Evolutionary conservation across 1,140 invertebrate genomes (phyloP).

Genomic region (Drosophila sechellia): DNA sequence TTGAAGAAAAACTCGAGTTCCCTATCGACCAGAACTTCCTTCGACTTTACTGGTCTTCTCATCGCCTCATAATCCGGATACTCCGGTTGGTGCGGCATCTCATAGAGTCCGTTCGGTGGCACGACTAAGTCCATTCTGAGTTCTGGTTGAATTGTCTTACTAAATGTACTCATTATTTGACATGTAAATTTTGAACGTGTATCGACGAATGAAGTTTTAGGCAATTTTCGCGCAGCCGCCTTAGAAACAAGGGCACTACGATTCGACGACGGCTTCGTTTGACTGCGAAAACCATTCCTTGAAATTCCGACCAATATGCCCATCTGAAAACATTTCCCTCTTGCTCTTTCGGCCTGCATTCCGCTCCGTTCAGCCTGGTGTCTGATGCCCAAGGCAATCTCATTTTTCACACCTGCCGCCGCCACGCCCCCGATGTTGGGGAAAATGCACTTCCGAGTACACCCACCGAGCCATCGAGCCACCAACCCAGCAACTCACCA

Average conservation of each 20-base stretch:
- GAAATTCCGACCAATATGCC: not conserved
- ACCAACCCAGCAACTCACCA: not conserved
- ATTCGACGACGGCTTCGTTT: too few relatives aligned
- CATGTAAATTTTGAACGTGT: too few relatives aligned
- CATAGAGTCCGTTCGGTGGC: not conserved
- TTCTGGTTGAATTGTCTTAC: not conserved
- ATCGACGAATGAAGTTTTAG: not conserved
- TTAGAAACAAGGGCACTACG: not conserved
- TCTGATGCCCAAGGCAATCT: slow-evolving; percentile 5
- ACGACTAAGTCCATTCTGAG: not conserved
- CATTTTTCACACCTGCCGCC: slow-evolving; percentile 68
- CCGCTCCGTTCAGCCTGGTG: not conserved
- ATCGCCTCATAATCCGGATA: not conserved
- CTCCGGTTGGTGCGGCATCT: not conserved
- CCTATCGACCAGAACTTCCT: not conserved
- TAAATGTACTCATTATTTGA: too few relatives aligned
- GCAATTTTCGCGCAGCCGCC: not conserved
- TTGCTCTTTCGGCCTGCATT: not conserved
- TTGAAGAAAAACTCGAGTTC: not conserved
- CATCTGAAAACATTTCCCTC: slow-evolving; percentile 1
- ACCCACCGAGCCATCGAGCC: slow-evolving; percentile 35
- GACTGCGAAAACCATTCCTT: not conserved
- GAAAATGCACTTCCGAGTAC: slow-evolving; percentile 61
- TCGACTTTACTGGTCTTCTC: not conserved
- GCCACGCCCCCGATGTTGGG: slow-evolving; percentile 9